Percentiles rank a stretch among this genome's conserved stretches.
Evolutionary conservation across 2,113 vertebrate species (phyloP).

Genomic region (Sturnus vulgaris): DNA sequence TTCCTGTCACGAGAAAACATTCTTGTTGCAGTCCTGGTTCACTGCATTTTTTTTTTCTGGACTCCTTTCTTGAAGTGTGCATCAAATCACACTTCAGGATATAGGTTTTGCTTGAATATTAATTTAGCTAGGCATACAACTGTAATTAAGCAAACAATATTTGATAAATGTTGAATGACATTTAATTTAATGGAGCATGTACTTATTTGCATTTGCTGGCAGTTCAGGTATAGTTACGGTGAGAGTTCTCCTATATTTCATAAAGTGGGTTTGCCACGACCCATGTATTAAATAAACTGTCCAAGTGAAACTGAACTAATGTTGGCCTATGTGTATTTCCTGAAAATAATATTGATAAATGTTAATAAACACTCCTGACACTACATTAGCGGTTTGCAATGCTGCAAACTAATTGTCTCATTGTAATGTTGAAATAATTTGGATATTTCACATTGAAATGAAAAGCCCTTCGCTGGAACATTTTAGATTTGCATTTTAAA

Average conservation of each 20-base stretch:
- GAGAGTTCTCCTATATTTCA: slow-evolving; percentile 86
- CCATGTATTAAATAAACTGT: slow-evolving; percentile 85
- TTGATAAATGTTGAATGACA: slow-evolving; percentile 93
- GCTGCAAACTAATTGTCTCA: slow-evolving; percentile 81
- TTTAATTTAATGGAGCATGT: slow-evolving; percentile 98
- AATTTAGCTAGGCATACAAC: slow-evolving; percentile 82
- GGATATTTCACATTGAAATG: slow-evolving; percentile 90
- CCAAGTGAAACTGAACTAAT: slow-evolving; percentile 80
- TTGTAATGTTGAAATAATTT: slow-evolving; percentile 87
- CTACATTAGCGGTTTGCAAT: slow-evolving; percentile 77
- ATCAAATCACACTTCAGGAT: slow-evolving; percentile 86
- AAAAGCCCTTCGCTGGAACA: slow-evolving; percentile 83
- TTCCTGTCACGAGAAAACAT: slow-evolving; percentile 80
- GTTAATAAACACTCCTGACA: slow-evolving; percentile 75
- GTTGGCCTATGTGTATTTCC: slow-evolving; percentile 84
- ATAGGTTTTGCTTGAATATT: slow-evolving; percentile 88
- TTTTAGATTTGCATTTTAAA: slow-evolving; percentile 88
- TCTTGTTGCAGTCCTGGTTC: slow-evolving; percentile 87
- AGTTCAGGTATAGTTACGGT: slow-evolving; percentile 84
- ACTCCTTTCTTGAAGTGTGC: slow-evolving; percentile 84
- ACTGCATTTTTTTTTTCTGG: slow-evolving; percentile 77
- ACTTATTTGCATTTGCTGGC: slow-evolving; percentile 91
- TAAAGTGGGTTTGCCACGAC: slow-evolving; percentile 83
- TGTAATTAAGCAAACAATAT: slow-evolving; percentile 85
- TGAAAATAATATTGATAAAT: slow-evolving; percentile 78